These are phyloP conservation scores for Bambusicola thoracicus DNA, from an alignment of 2,113 vertebrate species.

Conservation along the genomic window DNA sequence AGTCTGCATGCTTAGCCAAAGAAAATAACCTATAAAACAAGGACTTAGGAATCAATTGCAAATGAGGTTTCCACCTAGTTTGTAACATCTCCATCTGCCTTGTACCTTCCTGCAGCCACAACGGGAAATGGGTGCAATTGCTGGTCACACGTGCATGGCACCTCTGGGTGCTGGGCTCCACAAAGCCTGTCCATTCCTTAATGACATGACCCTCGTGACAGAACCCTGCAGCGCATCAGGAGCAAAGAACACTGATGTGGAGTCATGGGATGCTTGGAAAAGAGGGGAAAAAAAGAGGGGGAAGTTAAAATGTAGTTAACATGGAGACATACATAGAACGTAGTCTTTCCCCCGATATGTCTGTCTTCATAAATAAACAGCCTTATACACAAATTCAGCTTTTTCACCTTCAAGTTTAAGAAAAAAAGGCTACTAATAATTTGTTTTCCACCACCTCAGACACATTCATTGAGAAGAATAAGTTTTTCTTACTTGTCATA, in stretches of 20 bases:
- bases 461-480: not conserved
- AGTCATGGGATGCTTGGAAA: not conserved
- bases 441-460: not conserved
- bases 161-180: not conserved
- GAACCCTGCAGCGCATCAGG: not conserved
- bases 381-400: not conserved
- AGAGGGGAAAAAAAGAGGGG: not conserved
- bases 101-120: not conserved
- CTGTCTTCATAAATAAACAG: not conserved
- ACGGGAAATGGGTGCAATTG: not conserved
- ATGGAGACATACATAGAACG: not conserved
- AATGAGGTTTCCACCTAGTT: not conserved
- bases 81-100: not conserved
- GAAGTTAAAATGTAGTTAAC: not conserved
- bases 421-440: not conserved
- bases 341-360: not conserved
- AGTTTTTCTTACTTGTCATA: not conserved
- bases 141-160: accelerated
- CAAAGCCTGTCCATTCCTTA: not conserved
- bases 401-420: not conserved
- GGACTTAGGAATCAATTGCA: not conserved
- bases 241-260: not conserved
- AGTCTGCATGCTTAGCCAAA: not conserved
- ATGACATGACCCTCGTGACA: not conserved
- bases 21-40: not conserved